These are phyloP conservation scores for Bombus consobrinus DNA, from an alignment of 1,140 invertebrate genomes.

Conservation along the genomic window DNA sequence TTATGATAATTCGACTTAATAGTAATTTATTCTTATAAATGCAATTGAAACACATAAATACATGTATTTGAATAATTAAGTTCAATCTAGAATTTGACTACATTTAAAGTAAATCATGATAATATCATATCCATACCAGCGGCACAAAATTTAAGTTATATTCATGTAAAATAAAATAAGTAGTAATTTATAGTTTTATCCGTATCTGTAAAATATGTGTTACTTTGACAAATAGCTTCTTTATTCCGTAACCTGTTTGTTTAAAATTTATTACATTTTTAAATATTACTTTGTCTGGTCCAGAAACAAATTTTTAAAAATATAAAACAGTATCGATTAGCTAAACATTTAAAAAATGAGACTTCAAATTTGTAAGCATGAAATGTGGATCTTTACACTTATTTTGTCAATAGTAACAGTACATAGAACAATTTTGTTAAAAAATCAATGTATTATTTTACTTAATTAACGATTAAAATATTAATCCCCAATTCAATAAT, in stretches of 20 bases:
- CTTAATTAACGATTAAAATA: background rate
- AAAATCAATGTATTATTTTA: background rate
- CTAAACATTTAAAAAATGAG: background rate
- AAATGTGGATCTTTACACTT: background rate
- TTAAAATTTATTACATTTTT: background rate
- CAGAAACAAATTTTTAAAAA: background rate
- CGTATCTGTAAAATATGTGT: background rate
- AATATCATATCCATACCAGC: background rate
- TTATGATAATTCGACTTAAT: background rate
- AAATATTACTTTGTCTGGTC: background rate
- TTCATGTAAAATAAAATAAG: background rate
- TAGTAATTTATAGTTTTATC: background rate
- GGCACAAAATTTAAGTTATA: background rate
- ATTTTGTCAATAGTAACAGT: background rate
- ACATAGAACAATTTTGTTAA: background rate
- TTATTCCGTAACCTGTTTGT: background rate
- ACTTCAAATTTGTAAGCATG: background rate
- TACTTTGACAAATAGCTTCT: too few relatives aligned
- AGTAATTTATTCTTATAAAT: slow-evolving; percentile 26
- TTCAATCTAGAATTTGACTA: background rate
- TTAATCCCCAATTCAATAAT: background rate
- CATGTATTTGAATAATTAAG: background rate
- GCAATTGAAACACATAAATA: slow-evolving; percentile 19
- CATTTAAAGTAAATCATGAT: background rate
- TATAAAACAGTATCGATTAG: background rate